Evolutionary conservation across 2,888 invertebrate species (phyloP).

Genomic region (Zygogramma bicolorata): DNA sequence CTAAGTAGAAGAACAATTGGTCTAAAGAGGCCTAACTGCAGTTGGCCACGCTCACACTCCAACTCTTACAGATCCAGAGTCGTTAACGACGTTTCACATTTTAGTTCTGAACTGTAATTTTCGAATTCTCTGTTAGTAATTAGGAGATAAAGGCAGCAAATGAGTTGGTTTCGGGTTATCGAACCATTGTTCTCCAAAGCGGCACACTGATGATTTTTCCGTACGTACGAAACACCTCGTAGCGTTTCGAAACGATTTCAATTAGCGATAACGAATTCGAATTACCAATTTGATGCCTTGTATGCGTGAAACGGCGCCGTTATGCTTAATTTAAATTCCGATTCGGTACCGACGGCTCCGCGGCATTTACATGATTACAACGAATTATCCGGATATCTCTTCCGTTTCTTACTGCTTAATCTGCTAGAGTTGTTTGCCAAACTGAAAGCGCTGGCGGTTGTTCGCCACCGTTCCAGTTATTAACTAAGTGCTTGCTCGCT

Average conservation of each 20-base stretch:
- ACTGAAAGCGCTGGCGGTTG: neutral
- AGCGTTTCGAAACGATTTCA: neutral
- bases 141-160: too few species aligned
- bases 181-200: too few species aligned
- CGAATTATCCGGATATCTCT: neutral
- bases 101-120: too few species aligned
- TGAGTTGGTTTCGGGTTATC: too few species aligned
- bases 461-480: neutral
- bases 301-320: neutral
- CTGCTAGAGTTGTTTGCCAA: neutral
- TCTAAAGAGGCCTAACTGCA: too few species aligned
- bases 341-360: neutral
- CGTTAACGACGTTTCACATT: too few species aligned
- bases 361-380: neutral
- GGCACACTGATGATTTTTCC: too few species aligned
- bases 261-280: neutral
- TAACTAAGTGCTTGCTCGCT: neutral
- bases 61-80: too few species aligned
- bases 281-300: neutral
- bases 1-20: too few species aligned
- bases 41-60: too few species aligned
- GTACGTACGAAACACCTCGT: too few species aligned
- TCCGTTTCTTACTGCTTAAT: neutral
- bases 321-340: neutral
- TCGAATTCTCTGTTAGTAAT: too few species aligned